A percentile compares a stretch with the other conserved stretches of the same genome.
Evolutionary conservation across 2,888 invertebrate species (phyloP).

Genomic region (Erpobdella octoculata): DNA sequence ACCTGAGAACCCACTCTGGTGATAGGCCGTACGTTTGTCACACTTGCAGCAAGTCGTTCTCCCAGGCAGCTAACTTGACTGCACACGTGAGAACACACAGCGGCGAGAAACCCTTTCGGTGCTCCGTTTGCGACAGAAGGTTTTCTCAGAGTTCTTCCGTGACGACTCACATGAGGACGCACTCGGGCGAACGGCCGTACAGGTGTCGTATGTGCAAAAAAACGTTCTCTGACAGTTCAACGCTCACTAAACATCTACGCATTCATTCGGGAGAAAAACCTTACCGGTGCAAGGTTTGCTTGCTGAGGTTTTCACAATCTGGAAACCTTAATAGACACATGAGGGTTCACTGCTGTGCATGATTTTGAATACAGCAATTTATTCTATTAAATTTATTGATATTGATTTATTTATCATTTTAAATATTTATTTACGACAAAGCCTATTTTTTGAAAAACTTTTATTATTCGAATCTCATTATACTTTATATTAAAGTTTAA

Average conservation of each 20-base stretch:
- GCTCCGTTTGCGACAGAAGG: slow-evolving; percentile 89
- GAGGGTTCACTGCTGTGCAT: slow-evolving; percentile 70
- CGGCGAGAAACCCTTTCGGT: slow-evolving; percentile 95
- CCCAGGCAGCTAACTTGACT: slow-evolving; percentile 94
- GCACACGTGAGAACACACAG: slow-evolving; percentile 92
- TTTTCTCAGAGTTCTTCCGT: slow-evolving; percentile 90
- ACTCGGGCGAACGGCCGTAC: slow-evolving; percentile 97
- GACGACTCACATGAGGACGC: slow-evolving; percentile 98
- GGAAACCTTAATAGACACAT: slow-evolving; percentile 97
- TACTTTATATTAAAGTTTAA: too few species aligned
- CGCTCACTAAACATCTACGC: slow-evolving; percentile 88
- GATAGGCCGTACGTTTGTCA: slow-evolving; percentile 70
- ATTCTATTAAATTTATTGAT: too few species aligned
- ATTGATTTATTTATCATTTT: too few species aligned
- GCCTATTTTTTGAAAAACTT: too few species aligned
- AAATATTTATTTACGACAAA: too few species aligned
- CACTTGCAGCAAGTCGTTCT: slow-evolving; percentile 80
- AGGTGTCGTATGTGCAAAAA: slow-evolving; percentile 78
- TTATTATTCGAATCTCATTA: too few species aligned
- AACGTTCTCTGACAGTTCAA: slow-evolving; percentile 96
- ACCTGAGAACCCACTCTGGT: slow-evolving; percentile 88
- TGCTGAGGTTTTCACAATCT: slow-evolving; percentile 91
- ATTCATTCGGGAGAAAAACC: slow-evolving; percentile 77
- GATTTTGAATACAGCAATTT: too few species aligned
- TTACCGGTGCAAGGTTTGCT: slow-evolving; percentile 90